These are phyloP conservation scores for Etia nguti DNA, from an alignment of 2,113 vertebrate species.

Conservation along the genomic window DNA sequence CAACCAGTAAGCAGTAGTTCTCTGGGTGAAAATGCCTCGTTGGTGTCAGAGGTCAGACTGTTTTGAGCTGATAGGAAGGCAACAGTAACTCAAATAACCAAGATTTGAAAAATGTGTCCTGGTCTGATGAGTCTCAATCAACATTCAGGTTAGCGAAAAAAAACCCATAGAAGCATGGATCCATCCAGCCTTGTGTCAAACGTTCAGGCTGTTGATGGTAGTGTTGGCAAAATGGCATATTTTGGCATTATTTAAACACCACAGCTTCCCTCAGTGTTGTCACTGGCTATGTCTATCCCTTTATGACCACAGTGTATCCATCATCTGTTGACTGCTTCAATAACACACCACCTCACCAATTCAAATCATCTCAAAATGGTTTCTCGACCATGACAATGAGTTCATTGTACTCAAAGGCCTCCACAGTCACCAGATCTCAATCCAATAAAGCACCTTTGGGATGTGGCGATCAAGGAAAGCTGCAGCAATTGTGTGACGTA, in stretches of 20 bases:
- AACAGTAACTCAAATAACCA: not conserved
- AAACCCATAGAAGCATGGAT: not conserved
- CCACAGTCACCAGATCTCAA: not conserved
- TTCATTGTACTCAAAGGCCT: not conserved
- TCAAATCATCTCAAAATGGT: not conserved
- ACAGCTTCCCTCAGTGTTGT: not conserved
- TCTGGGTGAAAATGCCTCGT: not conserved
- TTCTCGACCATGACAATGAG: not conserved
- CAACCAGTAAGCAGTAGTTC: not conserved
- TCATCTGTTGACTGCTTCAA: not conserved
- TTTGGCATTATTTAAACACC: not conserved
- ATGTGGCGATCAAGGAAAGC: not conserved
- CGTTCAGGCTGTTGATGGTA: not conserved
- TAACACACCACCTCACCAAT: not conserved
- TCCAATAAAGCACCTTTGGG: not conserved
- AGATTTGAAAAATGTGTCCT: not conserved
- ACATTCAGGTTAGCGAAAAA: not conserved
- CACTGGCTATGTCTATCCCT: not conserved
- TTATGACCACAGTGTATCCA: not conserved
- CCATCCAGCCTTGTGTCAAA: not conserved
- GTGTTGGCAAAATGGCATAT: not conserved
- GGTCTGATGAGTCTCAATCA: not conserved
- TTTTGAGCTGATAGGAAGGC: not conserved
- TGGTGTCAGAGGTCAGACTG: not conserved
- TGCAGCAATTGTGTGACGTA: not conserved